Conservation (phyloP, 1,140 invertebrate genomes). For the Rhopalosiphum maidis region DNA sequence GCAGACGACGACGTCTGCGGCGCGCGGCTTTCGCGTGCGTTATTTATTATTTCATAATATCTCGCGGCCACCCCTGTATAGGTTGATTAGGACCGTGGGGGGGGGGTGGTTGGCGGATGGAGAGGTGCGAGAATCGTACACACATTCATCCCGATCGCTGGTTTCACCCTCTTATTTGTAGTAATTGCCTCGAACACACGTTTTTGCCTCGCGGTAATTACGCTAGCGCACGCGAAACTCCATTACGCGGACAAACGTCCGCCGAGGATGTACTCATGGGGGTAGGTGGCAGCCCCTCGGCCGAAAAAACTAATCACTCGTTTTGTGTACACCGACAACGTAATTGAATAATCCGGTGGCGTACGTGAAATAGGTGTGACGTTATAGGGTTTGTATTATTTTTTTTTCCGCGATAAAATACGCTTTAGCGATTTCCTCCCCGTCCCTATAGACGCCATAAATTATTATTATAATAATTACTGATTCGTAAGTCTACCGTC, state of each 20-base stretch:
- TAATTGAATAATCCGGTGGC: conserved; percentile 16
- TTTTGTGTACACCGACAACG: not conserved
- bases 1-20: not conserved
- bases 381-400: not conserved
- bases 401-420: not conserved
- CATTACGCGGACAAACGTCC: not conserved
- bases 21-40: not conserved
- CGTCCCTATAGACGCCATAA: not conserved
- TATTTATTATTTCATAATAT: conserved; percentile 15
- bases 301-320: conserved; percentile 16
- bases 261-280: not conserved
- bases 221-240: not conserved
- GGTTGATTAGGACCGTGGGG: not conserved
- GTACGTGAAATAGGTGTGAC: conserved; percentile 18
- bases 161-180: not conserved
- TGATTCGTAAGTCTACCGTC: not conserved
- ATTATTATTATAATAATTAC: not conserved
- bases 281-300: not conserved
- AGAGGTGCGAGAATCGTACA: not conserved
- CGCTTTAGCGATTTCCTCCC: not conserved
- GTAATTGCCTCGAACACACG: not conserved
- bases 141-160: not conserved
- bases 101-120: too few relatives aligned
- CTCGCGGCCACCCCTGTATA: not conserved
- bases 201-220: conserved; percentile 13